phyloP scores from a whole-genome alignment of 2,797 vertebrate genomes.

The Sebastiscus albofasciatus region DNA sequence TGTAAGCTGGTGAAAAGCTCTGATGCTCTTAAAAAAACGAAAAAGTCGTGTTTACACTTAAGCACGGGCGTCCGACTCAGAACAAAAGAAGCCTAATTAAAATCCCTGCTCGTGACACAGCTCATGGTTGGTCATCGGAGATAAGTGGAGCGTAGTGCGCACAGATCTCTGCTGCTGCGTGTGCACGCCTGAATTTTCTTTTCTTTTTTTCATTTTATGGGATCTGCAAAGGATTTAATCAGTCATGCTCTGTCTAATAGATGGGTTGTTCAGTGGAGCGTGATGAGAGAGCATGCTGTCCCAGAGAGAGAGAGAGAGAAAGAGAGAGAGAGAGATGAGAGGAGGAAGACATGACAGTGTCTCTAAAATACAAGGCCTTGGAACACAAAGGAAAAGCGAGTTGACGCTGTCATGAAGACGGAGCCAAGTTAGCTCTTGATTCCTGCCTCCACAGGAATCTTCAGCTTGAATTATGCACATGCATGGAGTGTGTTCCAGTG shows the following conservation, averaged over 20 bases:
- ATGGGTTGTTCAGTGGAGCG: slow-evolving; percentile 70
- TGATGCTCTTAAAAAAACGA: neutral
- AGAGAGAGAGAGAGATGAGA: slow-evolving; percentile 38
- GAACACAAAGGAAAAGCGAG: slow-evolving; percentile 51
- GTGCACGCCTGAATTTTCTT: neutral
- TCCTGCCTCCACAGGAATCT: slow-evolving; percentile 32
- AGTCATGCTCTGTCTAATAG: slow-evolving; percentile 74
- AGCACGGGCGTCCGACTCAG: neutral
- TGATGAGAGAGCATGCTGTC: slow-evolving; percentile 57
- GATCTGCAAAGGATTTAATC: slow-evolving; percentile 73
- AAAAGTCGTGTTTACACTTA: neutral
- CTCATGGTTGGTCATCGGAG: neutral
- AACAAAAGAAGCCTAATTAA: slow-evolving; percentile 19
- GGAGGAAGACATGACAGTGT: slow-evolving; percentile 56
- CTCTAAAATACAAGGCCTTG: slow-evolving; percentile 53
- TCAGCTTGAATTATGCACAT: slow-evolving; percentile 47
- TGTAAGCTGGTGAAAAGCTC: neutral
- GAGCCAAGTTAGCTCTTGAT: slow-evolving; percentile 42
- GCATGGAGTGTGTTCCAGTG: slow-evolving; percentile 9
- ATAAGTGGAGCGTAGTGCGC: slow-evolving; percentile 11
- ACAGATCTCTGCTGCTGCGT: slow-evolving; percentile 17
- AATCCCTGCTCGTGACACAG: slow-evolving; percentile 5
- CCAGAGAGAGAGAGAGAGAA: slow-evolving; percentile 28
- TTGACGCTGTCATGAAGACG: slow-evolving; percentile 47
- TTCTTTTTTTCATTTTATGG: slow-evolving; percentile 32